Conservation (phyloP, 2,113 vertebrate species). For the Corythaixoides concolor region DNA sequence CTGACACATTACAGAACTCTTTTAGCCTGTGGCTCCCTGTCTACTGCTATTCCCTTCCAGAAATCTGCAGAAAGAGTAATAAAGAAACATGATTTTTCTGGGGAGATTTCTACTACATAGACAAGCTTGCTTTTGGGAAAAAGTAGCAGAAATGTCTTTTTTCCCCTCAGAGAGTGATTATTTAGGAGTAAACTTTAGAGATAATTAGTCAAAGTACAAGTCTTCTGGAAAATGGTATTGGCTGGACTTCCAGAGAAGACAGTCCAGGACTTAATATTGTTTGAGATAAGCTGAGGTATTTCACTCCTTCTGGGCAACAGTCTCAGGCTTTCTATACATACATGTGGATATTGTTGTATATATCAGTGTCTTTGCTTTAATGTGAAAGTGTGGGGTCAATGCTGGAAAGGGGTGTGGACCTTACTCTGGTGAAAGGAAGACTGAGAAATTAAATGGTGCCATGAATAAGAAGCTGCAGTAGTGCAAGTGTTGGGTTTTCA, state of each 20-base stretch:
- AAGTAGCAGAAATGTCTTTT: not conserved
- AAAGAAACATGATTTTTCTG: not conserved
- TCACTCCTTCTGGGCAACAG: not conserved
- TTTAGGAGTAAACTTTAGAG: not conserved
- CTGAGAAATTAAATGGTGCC: not conserved
- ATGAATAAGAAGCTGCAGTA: not conserved
- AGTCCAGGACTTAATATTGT: fast-evolving
- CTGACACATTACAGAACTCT: not conserved
- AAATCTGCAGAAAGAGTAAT: not conserved
- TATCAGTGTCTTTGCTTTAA: not conserved
- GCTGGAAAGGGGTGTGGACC: not conserved
- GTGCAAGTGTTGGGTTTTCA: not conserved
- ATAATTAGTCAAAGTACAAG: not conserved
- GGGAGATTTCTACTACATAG: not conserved
- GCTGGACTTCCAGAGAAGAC: not conserved
- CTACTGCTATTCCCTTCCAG: not conserved
- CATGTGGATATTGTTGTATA: not conserved
- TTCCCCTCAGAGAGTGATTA: not conserved
- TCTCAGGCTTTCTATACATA: not conserved
- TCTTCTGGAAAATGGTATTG: not conserved
- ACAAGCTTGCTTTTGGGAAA: not conserved
- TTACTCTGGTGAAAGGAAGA: not conserved
- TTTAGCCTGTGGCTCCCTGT: not conserved
- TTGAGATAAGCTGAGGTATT: not conserved
- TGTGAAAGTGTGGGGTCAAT: not conserved